Percentiles rank a stretch among this genome's conserved stretches.
These are phyloP conservation scores for Callyntrura sp. DNA, from an alignment of 2,888 invertebrate genomes.

Conservation along the genomic window DNA sequence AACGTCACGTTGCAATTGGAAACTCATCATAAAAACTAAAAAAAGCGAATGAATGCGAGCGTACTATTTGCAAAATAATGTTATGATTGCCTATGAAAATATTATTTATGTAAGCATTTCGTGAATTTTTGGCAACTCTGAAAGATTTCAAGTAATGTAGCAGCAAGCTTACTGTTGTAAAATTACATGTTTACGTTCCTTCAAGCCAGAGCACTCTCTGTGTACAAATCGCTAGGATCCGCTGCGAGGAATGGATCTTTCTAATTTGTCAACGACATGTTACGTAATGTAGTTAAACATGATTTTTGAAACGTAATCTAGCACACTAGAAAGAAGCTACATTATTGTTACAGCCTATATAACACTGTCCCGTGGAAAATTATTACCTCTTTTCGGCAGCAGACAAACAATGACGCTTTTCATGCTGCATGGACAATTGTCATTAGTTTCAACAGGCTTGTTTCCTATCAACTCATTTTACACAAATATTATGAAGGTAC, in stretches of 20 bases:
- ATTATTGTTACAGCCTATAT: neutral
- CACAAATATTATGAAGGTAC: neutral
- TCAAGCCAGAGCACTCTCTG: too few relatives aligned
- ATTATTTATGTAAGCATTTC: slow-evolving; percentile 4
- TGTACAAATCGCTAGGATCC: neutral
- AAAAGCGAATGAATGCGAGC: neutral
- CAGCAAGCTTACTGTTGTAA: neutral
- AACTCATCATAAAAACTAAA: neutral
- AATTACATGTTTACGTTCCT: neutral
- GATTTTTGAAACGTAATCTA: neutral
- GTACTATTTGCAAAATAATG: neutral
- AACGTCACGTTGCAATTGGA: neutral
- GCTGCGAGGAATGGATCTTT: neutral
- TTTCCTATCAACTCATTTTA: slow-evolving; percentile 22
- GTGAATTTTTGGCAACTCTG: neutral
- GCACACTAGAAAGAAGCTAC: neutral
- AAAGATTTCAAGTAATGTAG: neutral
- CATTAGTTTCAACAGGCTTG: slow-evolving; percentile 49
- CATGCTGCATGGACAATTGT: slow-evolving; percentile 47
- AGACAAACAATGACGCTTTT: slow-evolving; percentile 19
- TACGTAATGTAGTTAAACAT: slow-evolving; percentile 24
- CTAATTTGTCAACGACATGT: slow-evolving; percentile 41
- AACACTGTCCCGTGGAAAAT: slow-evolving; percentile 2
- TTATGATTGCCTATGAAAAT: slow-evolving; percentile 13
- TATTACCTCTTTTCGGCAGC: slow-evolving; percentile 13